Conservation (phyloP, 1,140 invertebrate genomes). For the Bombus waltoni region DNA sequence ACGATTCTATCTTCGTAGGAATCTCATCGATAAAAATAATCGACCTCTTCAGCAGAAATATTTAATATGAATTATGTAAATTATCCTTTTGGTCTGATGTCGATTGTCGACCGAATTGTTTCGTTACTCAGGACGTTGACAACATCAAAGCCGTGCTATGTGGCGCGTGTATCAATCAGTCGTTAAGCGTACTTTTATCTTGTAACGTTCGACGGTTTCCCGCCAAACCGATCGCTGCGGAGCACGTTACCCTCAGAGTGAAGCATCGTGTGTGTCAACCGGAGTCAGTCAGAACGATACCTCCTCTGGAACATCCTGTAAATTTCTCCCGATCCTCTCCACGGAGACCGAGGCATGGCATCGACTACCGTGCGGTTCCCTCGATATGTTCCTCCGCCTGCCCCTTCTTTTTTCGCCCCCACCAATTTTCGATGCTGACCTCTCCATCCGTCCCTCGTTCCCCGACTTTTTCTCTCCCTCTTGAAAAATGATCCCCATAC, state of each 20-base stretch:
- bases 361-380: conserved; percentile 18
- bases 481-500: conserved; percentile 67
- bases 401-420: conserved; percentile 35
- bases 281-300: conserved; percentile 52
- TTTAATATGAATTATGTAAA: no score
- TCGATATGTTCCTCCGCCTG: conserved; percentile 30
- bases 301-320: conserved; percentile 70
- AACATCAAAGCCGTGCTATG: conserved; percentile 25
- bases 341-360: neutral
- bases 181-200: conserved; percentile 61
- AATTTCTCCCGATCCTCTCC: conserved; percentile 65
- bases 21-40: conserved; percentile 6
- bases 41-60: neutral
- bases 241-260: conserved; percentile 44
- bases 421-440: conserved; percentile 47
- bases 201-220: conserved; percentile 63
- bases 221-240: conserved; percentile 63
- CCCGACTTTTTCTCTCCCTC: conserved; percentile 47
- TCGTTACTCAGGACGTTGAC: conserved; percentile 20
- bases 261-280: conserved; percentile 56
- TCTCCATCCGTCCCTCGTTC: conserved; percentile 15
- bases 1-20: conserved; percentile 7
- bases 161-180: conserved; percentile 53
- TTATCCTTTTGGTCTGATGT: neutral
- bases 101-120: neutral